Evolutionary conservation across 2,797 vertebrate genomes (phyloP), one percentile per base, ranked within the genome.

Genomic region (Chiloscyllium punctatum): DNA sequence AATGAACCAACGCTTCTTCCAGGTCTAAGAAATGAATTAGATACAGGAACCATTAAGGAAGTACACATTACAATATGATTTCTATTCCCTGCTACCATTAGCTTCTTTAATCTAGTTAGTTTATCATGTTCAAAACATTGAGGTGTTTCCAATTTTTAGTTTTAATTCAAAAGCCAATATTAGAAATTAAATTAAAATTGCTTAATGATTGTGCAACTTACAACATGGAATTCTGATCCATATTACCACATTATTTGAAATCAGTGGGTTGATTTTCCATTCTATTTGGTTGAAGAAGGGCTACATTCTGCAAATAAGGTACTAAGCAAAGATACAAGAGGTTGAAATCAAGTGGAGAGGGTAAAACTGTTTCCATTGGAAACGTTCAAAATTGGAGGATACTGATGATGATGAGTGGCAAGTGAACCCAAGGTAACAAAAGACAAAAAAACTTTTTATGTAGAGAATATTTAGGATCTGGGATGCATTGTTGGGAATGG

Each of bases 1-100:
- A 96, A 99, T 98, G 3, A 99, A 99, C 99, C 99, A 99, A 74
- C 99, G 99, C 51, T 99, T 99, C 97, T 99, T 99, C 99, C 99
- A 99, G 94, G 99, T 99, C 99, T 99, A 96, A 95, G 79, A 96
- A 96, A 95, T 18, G 0, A 84, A 95, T 62, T 66, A 57, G 51
- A 77, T 53, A 74, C 42, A 57, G 51, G 42, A 95, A 92, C 7
- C 7, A 18, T 95, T 95, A 74, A n/a, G n/a, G 48, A 77, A 8
- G 42, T 27, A 74, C 15, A 72, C 68, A 57, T 53, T 51, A 30
- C 30, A 53, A 71, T 33, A n/a, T 30, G 27, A 8, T 94, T 72
- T 33, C 53, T 33, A 51, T 57, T 51, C 71, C 15, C 53, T 95
- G 18, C 7, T 16, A 72, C 53, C 51, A 53, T 95, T 51, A 72